Percentiles rank a stretch among this genome's conserved stretches.
Conservation (phyloP, 2,888 invertebrate genomes). For the Nomada flava region DNA sequence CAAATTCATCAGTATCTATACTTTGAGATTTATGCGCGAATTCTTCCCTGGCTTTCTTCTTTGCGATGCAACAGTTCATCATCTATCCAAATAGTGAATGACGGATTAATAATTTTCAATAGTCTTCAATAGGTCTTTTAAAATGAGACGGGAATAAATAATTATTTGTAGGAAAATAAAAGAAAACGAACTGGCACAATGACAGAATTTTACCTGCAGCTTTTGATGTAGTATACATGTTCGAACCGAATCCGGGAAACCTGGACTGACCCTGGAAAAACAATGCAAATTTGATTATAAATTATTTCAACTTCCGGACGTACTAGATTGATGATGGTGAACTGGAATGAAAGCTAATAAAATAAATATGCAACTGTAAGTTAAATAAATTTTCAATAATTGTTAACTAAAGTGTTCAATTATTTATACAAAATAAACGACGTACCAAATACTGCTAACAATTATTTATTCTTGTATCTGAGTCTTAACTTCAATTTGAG, state of each 20-base stretch:
- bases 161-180: neutral
- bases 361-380: no score
- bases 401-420: no score
- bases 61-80: slow-evolving; percentile 91
- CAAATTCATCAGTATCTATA: slow-evolving; percentile 75
- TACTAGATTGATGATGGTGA: no score
- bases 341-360: no score
- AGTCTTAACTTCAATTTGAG: no score
- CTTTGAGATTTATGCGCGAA: slow-evolving; percentile 77
- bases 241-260: slow-evolving; percentile 92
- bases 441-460: no score
- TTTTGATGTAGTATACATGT: slow-evolving; percentile 98
- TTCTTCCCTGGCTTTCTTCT: slow-evolving; percentile 86
- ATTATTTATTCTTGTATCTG: no score
- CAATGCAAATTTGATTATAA: neutral
- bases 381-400: no score
- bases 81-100: slow-evolving; percentile 82
- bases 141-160: slow-evolving; percentile 14
- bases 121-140: neutral
- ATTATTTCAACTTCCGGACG: no score
- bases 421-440: no score
- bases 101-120: neutral
- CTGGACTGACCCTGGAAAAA: slow-evolving; percentile 89
- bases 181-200: neutral
- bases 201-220: slow-evolving; percentile 88